Percentiles rank a stretch among this genome's conserved stretches.
These are phyloP conservation scores for Danaus plexippus DNA, from an alignment of 1,140 invertebrate genomes.

Conservation along the genomic window DNA sequence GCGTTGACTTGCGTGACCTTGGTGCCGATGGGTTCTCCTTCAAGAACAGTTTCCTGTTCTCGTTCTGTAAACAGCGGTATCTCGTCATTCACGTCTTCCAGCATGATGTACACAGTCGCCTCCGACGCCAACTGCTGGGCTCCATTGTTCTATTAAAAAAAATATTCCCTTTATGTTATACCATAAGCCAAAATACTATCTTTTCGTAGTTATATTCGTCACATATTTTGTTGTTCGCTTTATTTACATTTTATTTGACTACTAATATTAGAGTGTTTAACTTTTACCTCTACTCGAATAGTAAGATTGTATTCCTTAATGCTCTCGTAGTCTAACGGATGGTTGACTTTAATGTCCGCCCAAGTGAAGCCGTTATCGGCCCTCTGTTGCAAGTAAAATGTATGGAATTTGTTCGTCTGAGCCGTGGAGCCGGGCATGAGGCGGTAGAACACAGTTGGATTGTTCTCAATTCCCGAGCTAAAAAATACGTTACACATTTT, in stretches of 20 bases:
- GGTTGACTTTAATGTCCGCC: slow-evolving; percentile 96
- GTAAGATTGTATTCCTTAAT: slow-evolving; percentile 97
- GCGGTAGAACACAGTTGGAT: slow-evolving; percentile 94
- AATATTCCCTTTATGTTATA: no score
- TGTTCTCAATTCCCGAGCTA: slow-evolving; percentile 96
- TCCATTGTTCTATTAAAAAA: slow-evolving; percentile 86
- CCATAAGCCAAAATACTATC: no score
- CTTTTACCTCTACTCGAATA: slow-evolving; percentile 90
- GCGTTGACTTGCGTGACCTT: slow-evolving; percentile 97
- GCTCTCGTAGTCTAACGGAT: slow-evolving; percentile 94
- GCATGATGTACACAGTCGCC: slow-evolving; percentile 92
- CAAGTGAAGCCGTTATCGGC: slow-evolving; percentile 91
- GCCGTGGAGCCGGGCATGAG: slow-evolving; percentile 95
- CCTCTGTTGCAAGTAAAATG: slow-evolving; percentile 94
- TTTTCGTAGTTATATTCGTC: no score
- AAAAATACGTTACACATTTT: slow-evolving; percentile 47
- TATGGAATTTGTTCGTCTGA: slow-evolving; percentile 95
- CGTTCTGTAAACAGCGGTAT: slow-evolving; percentile 95
- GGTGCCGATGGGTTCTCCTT: slow-evolving; percentile 93
- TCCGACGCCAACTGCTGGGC: slow-evolving; percentile 95
- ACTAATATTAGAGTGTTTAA: no score
- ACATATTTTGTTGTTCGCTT: no score
- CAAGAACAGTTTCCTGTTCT: slow-evolving; percentile 94
- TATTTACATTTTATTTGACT: no score
- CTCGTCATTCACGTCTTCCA: slow-evolving; percentile 97